Conservation (phyloP, 2,797 vertebrate species). For the Sparidentex hasta region DNA sequence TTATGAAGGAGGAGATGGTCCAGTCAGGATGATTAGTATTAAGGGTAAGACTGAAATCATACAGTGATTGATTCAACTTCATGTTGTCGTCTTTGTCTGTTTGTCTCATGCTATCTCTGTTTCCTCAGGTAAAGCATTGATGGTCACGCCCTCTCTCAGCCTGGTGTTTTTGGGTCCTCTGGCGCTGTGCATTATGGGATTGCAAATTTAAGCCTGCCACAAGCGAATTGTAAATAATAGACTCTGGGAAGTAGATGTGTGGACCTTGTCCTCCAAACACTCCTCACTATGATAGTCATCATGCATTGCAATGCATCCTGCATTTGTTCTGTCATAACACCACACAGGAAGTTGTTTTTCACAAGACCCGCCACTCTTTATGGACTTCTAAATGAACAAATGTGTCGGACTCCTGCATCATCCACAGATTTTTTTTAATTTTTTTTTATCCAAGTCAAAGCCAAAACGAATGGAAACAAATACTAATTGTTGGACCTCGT, state of each 20-base stretch:
- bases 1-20: constrained; percentile 97
- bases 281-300: constrained; percentile 35
- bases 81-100: not conserved
- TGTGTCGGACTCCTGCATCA: not conserved
- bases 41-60: constrained; percentile 82
- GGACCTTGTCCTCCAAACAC: constrained; percentile 40
- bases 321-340: constrained; percentile 26
- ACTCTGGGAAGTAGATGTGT: constrained; percentile 76
- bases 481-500: not conserved
- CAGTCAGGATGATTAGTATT: constrained; percentile 93
- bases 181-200: constrained; percentile 85
- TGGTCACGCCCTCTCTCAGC: constrained; percentile 76
- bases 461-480: not conserved
- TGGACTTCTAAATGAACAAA: not conserved
- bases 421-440: not conserved
- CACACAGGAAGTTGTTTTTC: constrained; percentile 29
- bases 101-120: constrained; percentile 17
- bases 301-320: constrained; percentile 17
- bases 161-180: constrained; percentile 86
- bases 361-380: not conserved
- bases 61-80: not conserved
- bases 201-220: constrained; percentile 84
- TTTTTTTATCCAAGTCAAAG: not conserved
- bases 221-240: constrained; percentile 75
- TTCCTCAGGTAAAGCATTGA: constrained; percentile 76